These are phyloP conservation scores for Salminus brasiliensis DNA, from an alignment of 2,113 vertebrate species.

Conservation along the genomic window DNA sequence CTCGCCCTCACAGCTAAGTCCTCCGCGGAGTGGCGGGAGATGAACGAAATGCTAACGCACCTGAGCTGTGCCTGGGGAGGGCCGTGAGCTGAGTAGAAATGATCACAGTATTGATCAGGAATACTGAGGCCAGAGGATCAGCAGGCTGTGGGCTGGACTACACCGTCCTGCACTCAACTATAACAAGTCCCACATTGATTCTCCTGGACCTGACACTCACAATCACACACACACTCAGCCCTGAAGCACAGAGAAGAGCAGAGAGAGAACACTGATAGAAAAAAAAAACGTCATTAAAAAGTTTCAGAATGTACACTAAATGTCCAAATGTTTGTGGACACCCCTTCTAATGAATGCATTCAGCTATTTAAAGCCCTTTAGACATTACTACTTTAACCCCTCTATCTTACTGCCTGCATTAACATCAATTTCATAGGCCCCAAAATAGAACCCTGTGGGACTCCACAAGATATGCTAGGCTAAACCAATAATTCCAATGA, in stretches of 20 bases:
- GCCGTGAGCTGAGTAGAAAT: conserved; percentile 29
- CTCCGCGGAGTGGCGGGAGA: conserved; percentile 52
- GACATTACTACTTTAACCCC: too few species aligned
- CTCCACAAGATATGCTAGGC: too few species aligned
- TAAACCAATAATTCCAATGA: too few species aligned
- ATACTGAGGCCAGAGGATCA: conserved; percentile 38
- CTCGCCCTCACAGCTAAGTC: conserved; percentile 3
- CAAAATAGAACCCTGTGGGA: too few species aligned
- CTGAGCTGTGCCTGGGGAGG: conserved; percentile 43
- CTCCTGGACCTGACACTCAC: conserved; percentile 51
- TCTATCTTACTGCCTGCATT: too few species aligned
- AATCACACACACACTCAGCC: background rate
- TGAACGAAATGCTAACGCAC: conserved; percentile 62
- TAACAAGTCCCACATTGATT: conserved; percentile 59
- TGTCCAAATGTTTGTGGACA: too few species aligned
- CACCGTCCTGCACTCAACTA: conserved; percentile 8
- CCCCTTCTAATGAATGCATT: too few species aligned
- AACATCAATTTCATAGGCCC: too few species aligned
- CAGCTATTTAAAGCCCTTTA: too few species aligned
- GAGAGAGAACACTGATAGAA: background rate
- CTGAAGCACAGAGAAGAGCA: background rate
- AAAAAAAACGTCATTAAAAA: background rate
- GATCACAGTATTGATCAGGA: conserved; percentile 64
- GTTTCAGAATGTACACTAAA: too few species aligned
- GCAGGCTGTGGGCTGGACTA: conserved; percentile 16